Base-by-base conservation (phyloP, 2,113 vertebrate species). In the Labrus mixtus region DNA sequence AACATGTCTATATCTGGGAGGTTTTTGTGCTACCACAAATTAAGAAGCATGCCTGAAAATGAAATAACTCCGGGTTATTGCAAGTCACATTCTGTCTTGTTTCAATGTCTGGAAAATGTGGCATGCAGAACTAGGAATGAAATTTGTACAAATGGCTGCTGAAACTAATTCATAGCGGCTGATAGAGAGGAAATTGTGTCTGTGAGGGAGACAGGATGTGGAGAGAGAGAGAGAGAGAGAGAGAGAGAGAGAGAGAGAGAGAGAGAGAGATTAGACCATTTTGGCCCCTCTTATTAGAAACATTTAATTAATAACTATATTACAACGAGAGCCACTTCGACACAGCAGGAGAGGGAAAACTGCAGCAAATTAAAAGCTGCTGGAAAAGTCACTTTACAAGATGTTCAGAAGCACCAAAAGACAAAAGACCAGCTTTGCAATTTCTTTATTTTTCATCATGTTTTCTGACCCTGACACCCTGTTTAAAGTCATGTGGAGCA, bases 291-390 rank as follows among this genome's bases (percentile, higher is more conserved):
- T 57, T 63, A 43, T 56, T 43, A 63, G 25, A 20, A 65, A 29
- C 23, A 66, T 71, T 70, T 59, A 58, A 65, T 55, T 41, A 77
- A 45, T 68, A 73, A 80, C 54, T 57, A 50, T 51, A 66, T 66
- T 50, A 65, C 63, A 60, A 20, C 37, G 43, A 81, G 46, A 73
- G 22, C 13, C 50, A 73, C 50, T 65, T 80, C 41, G 80, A 33
- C 55, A 8, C 63, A 43, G 54, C 53, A 45, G 33, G 46, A 11
- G 3, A 29, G 23, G 10, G 55, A 54, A 48, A 11, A 25, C 17
- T 36, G 39, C 17, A 7, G 56, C 10, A 68, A 57, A 68, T 76
- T 10, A 68, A 67, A 51, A 36, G 57, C 50, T 19, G 15, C 15
- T 62, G 2, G 13, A 36, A 37, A 65, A 51, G 50, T 67, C 50